These are phyloP conservation scores for Thryonomys swinderianus DNA, from an alignment of 2,113 vertebrate genomes.

Conservation along the genomic window DNA sequence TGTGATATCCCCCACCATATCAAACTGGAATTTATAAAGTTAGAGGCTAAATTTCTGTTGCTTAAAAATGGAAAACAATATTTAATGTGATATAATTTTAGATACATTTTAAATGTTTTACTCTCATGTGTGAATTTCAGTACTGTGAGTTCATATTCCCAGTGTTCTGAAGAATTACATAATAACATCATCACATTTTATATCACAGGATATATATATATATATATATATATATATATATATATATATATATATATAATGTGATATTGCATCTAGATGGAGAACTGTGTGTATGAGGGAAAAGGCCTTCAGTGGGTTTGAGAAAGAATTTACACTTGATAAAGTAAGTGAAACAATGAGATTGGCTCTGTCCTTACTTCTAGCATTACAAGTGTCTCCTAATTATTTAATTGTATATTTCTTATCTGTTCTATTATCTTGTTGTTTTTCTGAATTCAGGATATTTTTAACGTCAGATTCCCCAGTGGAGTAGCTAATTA, in stretches of 20 bases:
- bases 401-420: background rate
- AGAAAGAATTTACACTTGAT: rapidly evolving
- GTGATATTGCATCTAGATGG: rapidly evolving
- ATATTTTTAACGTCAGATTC: background rate
- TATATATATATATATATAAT: too few species aligned
- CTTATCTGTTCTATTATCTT: background rate
- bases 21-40: background rate
- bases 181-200: too few species aligned
- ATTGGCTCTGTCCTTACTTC: background rate
- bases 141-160: background rate
- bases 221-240: too few species aligned
- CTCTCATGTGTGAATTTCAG: background rate
- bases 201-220: rapidly evolving
- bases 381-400: rapidly evolving
- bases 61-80: constrained; percentile 5
- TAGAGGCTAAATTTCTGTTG: background rate
- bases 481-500: background rate
- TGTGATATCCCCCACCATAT: too few species aligned
- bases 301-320: background rate
- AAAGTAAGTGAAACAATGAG: background rate
- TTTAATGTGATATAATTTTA: background rate
- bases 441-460: background rate
- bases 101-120: background rate
- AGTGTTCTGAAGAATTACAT: background rate
- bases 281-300: background rate